A percentile compares a stretch with the other conserved stretches of the same genome.
Conservation (phyloP, 30 jellyfish, hydroid and myxozoan genomes). For the Cassiopea andromeda region DNA sequence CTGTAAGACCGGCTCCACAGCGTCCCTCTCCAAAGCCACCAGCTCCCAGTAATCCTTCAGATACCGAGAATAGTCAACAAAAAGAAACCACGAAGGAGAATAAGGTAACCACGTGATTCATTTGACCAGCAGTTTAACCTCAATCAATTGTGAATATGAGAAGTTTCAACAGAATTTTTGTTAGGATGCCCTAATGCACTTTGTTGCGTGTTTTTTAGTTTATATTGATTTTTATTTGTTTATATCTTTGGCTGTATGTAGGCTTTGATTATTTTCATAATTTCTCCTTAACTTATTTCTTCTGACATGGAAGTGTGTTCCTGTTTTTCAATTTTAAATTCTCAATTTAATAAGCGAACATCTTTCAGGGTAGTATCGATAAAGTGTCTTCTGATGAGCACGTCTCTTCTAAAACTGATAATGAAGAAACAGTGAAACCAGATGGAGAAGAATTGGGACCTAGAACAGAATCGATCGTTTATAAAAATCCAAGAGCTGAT, state of each 20-base stretch:
- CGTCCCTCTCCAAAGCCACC: slow-evolving; percentile 40
- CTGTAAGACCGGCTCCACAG: slow-evolving; percentile 67
- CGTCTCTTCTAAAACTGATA: not conserved
- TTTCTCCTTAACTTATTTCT: no score
- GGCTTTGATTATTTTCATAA: no score
- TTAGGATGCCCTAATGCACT: no score
- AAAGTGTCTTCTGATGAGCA: slow-evolving; percentile 3
- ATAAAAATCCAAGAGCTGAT: slow-evolving; percentile 41
- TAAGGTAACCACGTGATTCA: not conserved
- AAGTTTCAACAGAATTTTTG: not conserved
- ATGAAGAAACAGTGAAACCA: slow-evolving; percentile 6
- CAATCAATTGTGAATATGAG: not conserved
- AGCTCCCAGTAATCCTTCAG: not conserved
- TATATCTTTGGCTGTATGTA: no score
- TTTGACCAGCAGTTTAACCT: not conserved
- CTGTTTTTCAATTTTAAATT: no score
- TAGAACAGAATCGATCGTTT: slow-evolving; percentile 67
- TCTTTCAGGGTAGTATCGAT: not conserved
- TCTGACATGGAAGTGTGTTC: no score
- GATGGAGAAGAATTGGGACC: not conserved
- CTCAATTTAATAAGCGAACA: not conserved
- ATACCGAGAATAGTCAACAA: not conserved
- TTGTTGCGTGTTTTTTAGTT: no score
- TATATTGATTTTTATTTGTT: no score
- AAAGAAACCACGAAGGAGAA: not conserved